phyloP scores from a whole-genome alignment of 2,888 invertebrate genomes.

The Tenthredo scrophulariae region DNA sequence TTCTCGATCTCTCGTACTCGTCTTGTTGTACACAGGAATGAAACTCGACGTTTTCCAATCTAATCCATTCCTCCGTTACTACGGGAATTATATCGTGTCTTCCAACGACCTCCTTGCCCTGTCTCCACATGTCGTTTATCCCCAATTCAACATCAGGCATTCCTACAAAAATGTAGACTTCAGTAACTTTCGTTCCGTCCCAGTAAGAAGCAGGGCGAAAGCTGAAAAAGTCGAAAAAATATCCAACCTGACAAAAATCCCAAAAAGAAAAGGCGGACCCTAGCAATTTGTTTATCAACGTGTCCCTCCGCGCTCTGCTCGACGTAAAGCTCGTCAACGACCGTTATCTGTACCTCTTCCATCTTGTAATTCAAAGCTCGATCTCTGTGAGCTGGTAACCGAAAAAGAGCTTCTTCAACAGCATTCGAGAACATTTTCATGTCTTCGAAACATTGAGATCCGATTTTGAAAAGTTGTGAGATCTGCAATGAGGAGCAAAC shows the following conservation, averaged over 20 bases:
- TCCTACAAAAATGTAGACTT: conserved; percentile 81
- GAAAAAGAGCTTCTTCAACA: conserved; percentile 96
- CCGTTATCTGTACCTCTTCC: conserved; percentile 96
- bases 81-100: conserved; percentile 99
- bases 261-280: conserved; percentile 96
- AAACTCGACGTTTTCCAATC: conserved; percentile 95
- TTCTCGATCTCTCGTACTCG: conserved; percentile 91
- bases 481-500: conserved; percentile 79
- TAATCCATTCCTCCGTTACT: conserved; percentile 99
- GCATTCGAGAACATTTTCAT: conserved; percentile 94
- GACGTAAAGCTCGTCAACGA: conserved; percentile 95
- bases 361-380: conserved; percentile 95
- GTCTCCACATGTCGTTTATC: conserved; percentile 97
- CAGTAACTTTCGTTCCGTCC: neutral
- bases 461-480: conserved; percentile 97
- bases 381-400: conserved; percentile 91
- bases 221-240: neutral
- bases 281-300: conserved; percentile 93
- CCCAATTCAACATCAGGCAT: conserved; percentile 98
- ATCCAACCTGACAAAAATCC: conserved; percentile 92
- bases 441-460: conserved; percentile 92
- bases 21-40: conserved; percentile 96
- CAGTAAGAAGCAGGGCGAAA: neutral
- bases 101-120: conserved; percentile 99
- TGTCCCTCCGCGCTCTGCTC: conserved; percentile 93